Conservation (phyloP, 35 echinoderm and acorn worm species). For the Ophiothrix spiculata region DNA sequence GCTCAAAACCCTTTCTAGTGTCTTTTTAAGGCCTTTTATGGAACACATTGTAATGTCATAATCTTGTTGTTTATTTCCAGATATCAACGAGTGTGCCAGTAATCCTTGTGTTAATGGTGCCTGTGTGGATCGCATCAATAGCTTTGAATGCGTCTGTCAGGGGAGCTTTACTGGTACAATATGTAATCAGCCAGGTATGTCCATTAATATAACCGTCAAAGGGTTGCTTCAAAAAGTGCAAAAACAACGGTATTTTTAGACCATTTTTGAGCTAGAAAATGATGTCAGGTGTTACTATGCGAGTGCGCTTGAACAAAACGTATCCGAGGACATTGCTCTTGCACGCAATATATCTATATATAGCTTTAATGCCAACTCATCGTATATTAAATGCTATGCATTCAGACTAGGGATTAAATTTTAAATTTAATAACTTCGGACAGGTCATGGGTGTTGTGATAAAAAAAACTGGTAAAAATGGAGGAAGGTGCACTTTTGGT, state of each 20-base stretch:
- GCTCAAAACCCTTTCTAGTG: not conserved
- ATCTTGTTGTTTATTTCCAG: slow-evolving; percentile 32
- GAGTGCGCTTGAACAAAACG: not conserved
- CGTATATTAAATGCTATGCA: no score
- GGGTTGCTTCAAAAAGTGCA: no score
- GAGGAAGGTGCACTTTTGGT: no score
- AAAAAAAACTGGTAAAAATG: no score
- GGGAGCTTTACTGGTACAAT: not conserved
- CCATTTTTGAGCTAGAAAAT: not conserved
- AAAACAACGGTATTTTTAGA: not conserved
- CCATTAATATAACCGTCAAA: not conserved
- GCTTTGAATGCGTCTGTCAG: slow-evolving; percentile 45
- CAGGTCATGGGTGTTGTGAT: no score
- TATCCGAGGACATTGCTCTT: not conserved
- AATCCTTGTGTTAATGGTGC: slow-evolving; percentile 74
- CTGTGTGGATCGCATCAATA: slow-evolving; percentile 48
- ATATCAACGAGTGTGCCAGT: slow-evolving; percentile 78
- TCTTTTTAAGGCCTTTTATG: not conserved
- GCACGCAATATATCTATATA: not conserved
- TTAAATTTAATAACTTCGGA: no score
- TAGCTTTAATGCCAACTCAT: no score
- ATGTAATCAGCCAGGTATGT: not conserved
- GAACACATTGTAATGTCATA: not conserved
- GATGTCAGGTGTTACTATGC: not conserved
- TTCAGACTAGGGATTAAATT: no score